A percentile compares a stretch with the other conserved stretches of the same genome.
These are phyloP conservation scores for Zelleria hepariella DNA, from an alignment of 2,888 invertebrate species.

Conservation along the genomic window DNA sequence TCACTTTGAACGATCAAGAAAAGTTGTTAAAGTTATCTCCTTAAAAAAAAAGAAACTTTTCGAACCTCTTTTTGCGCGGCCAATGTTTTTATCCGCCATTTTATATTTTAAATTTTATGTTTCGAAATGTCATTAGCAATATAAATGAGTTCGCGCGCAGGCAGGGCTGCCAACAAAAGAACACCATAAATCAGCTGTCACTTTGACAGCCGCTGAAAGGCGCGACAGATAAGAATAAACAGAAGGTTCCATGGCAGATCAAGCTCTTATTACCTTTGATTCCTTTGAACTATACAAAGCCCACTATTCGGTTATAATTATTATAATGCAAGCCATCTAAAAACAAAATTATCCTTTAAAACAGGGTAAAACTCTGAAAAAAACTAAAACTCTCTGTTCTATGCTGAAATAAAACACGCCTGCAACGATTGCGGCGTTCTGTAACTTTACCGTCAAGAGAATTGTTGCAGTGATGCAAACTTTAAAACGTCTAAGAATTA, in stretches of 20 bases:
- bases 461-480: slow-evolving; percentile 62
- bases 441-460: neutral
- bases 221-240: neutral
- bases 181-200: slow-evolving; percentile 66
- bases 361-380: no score
- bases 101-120: slow-evolving; percentile 50
- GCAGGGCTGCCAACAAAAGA: slow-evolving; percentile 55
- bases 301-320: no score
- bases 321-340: no score
- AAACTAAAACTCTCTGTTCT: no score
- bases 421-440: no score
- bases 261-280: no score
- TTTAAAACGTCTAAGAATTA: slow-evolving; percentile 44
- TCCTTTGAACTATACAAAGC: no score
- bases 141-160: slow-evolving; percentile 43
- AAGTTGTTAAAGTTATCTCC: neutral
- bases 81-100: neutral
- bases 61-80: neutral
- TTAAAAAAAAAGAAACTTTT: neutral
- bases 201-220: slow-evolving; percentile 63
- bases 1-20: neutral
- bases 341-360: no score
- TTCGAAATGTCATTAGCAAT: slow-evolving; percentile 59
- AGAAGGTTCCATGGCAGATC: neutral
- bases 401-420: no score